A percentile compares a stretch with the other conserved stretches of the same genome.
Conservation (phyloP, 2,113 vertebrate species). For the Microtus pennsylvanicus region DNA sequence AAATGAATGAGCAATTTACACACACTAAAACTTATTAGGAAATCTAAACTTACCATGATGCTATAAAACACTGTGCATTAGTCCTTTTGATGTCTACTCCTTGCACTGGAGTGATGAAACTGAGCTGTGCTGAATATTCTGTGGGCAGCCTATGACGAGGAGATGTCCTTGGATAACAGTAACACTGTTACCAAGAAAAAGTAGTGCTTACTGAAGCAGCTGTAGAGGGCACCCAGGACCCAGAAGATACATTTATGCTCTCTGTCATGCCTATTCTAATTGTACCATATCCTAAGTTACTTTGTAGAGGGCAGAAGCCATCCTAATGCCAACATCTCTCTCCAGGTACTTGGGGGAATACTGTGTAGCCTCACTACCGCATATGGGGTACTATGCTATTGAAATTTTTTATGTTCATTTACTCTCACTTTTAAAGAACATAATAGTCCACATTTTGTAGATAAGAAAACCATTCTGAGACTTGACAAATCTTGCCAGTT, state of each 20-base stretch:
- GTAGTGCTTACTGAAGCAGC: neutral
- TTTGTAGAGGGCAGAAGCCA: neutral
- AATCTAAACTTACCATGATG: neutral
- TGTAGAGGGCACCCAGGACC: neutral
- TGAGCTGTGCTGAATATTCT: neutral
- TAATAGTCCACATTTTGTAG: neutral
- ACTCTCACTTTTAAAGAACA: neutral
- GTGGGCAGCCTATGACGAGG: neutral
- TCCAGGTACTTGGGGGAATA: neutral
- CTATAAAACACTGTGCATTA: neutral
- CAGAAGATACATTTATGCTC: neutral
- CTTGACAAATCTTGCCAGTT: neutral
- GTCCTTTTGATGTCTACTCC: neutral
- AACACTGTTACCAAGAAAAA: neutral
- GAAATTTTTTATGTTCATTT: neutral
- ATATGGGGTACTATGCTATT: neutral
- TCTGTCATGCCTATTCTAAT: neutral
- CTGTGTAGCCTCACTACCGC: neutral
- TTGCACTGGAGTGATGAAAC: neutral
- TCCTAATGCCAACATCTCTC: neutral
- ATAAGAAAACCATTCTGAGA: neutral
- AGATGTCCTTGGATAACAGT: neutral
- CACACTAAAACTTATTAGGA: neutral
- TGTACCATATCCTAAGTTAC: neutral
- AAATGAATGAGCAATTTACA: neutral